Percentiles rank a stretch among this genome's conserved stretches.
Evolutionary conservation across 2,888 invertebrate genomes (phyloP).

Genomic region (Hecatera dysodea): DNA sequence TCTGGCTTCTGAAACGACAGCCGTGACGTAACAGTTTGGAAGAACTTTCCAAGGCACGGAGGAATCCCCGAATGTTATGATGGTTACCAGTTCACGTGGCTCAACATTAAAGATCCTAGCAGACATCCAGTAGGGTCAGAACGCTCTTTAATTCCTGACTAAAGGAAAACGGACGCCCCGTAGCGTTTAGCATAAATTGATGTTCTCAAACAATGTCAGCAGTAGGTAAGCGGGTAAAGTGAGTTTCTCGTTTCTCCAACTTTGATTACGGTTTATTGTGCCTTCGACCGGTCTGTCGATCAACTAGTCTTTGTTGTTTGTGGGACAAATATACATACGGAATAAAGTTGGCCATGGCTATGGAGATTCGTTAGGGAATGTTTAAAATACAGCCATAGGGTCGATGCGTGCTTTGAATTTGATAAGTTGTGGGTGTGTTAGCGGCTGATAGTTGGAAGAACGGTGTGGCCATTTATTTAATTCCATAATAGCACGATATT

Average conservation of each 20-base stretch:
- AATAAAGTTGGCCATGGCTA: constrained; percentile 3
- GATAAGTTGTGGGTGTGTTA: neutral
- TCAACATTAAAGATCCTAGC: neutral
- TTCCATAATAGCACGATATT: too few relatives aligned
- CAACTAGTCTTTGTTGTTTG: constrained; percentile 59
- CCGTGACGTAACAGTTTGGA: too few relatives aligned
- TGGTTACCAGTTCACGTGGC: too few relatives aligned
- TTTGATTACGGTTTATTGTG: constrained; percentile 79
- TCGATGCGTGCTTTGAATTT: neutral
- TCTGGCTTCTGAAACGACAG: too few relatives aligned
- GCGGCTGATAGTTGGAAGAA: neutral
- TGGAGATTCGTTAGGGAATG: neutral
- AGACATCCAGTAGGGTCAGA: neutral
- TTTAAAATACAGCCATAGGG: constrained; percentile 8
- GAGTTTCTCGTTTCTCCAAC: constrained; percentile 74
- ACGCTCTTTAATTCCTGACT: neutral
- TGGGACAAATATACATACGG: constrained; percentile 42
- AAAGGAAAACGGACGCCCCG: constrained; percentile 28
- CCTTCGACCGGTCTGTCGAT: constrained; percentile 60
- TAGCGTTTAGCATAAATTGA: constrained; percentile 65
- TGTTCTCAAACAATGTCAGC: constrained; percentile 70
- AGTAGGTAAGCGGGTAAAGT: constrained; percentile 63
- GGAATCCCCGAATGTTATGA: too few relatives aligned
- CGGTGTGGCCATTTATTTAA: too few relatives aligned
- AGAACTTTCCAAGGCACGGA: too few relatives aligned